Base-by-base conservation (phyloP, 1,140 invertebrate species). In the Drosophila rhopaloa region DNA sequence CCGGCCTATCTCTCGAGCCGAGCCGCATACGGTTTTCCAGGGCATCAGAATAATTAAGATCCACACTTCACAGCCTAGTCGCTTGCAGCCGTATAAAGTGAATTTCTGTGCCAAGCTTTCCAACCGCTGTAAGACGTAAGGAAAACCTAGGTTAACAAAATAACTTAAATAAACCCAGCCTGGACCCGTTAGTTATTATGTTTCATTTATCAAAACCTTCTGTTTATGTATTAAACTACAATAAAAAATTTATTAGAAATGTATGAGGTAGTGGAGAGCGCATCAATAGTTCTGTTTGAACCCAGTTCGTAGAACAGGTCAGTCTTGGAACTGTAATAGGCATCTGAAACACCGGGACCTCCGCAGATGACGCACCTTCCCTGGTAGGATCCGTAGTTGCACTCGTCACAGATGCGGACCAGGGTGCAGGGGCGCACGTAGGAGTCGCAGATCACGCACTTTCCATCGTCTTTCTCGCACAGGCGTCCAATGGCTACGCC, bases 361-460 rank as follows among this genome's bases (percentile, higher is more conserved):
- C 99, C 99, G 93, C 99, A 99, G 72, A 99, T 99, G 0, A 99
- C 99, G 94, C 99, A 99, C 74, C 99, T 94, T 13, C 98, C 98
- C 93, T 99, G 99, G 93, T 99, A 99, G 0, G 98, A 99, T 1
- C 91, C 99, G 92, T 99, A 99, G 93, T 99, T 99, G 92, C 99
- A 99, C 94, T 99, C 99, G 92, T 99, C 99, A 93, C 99, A 99
- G 76, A 99, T 99, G 57, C 99, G 93, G 0, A 99, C 99, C 56
- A 99, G 92, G 0, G 99, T 99, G 89, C 98, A 99, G 0, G 99
- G 99, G 54, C 99, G 94, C 0, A 99, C 99, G 93, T 99, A 99
- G 0, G 98, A 99, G 93, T 99, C 99, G 93, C 99, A 99, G 88
- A 99, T 99, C 0, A 99, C 99, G 94, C 99, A 99, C 94, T 99